These are phyloP conservation scores for Gallinago undulata DNA, from an alignment of 2,113 vertebrate species.

Conservation along the genomic window DNA sequence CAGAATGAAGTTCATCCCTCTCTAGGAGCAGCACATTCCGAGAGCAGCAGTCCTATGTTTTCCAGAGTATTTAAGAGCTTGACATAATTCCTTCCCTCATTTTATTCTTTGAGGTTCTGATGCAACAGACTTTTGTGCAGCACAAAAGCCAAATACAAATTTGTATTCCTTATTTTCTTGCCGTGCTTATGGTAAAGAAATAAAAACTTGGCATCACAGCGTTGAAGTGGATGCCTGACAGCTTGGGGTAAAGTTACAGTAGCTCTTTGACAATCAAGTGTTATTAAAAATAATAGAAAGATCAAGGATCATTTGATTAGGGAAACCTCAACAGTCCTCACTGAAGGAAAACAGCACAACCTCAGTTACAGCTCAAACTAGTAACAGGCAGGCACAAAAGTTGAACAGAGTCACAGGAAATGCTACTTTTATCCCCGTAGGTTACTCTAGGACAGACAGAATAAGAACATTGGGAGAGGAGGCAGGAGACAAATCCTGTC, in stretches of 20 bases:
- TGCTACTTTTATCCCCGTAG: neutral
- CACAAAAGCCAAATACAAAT: neutral
- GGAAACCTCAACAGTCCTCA: neutral
- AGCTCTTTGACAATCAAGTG: neutral
- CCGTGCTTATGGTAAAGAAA: neutral
- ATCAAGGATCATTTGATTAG: neutral
- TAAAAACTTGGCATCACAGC: neutral
- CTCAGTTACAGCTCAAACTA: neutral
- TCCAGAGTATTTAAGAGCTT: neutral
- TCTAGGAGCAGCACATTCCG: neutral
- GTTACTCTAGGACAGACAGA: neutral
- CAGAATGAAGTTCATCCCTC: neutral
- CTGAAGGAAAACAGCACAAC: neutral
- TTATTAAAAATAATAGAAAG: neutral
- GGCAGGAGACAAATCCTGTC: neutral
- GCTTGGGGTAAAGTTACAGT: neutral
- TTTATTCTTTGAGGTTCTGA: neutral
- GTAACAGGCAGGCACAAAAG: neutral
- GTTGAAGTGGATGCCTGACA: neutral
- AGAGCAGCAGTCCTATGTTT: neutral
- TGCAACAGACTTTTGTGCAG: neutral
- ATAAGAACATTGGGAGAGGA: neutral
- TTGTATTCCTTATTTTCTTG: neutral
- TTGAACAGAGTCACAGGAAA: neutral
- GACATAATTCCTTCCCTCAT: neutral